A percentile compares a stretch with the other conserved stretches of the same genome.
These are phyloP conservation scores for Thaumetopoea pityocampa DNA, from an alignment of 1,140 invertebrate genomes.

Conservation along the genomic window DNA sequence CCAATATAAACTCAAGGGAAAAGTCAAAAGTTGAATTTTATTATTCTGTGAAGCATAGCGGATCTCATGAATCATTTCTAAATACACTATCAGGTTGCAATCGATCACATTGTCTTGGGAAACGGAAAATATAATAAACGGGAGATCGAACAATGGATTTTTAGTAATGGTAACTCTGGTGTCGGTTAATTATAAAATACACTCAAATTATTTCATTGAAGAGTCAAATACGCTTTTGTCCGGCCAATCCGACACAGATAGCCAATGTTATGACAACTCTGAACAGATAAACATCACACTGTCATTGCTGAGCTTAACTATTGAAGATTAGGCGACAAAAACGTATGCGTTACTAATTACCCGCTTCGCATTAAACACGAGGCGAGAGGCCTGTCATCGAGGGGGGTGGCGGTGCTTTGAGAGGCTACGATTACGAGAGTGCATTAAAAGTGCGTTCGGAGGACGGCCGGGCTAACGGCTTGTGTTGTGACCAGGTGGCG, in stretches of 20 bases:
- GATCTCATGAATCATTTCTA: conserved; percentile 67
- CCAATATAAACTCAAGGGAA: conserved; percentile 9
- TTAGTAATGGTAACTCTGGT: conserved; percentile 58
- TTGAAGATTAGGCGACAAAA: conserved; percentile 41
- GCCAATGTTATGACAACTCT: conserved; percentile 26
- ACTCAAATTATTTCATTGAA: conserved; percentile 54
- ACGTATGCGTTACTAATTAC: conserved; percentile 56
- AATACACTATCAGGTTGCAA: conserved; percentile 63
- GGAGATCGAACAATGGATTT: conserved; percentile 67
- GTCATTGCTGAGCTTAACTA: conserved; percentile 54
- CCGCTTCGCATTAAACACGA: conserved; percentile 60
- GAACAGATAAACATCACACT: conserved; percentile 31
- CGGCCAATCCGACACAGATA: conserved; percentile 46
- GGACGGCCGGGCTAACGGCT: conserved; percentile 72
- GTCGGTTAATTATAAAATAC: conserved; percentile 58
- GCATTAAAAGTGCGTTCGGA: conserved; percentile 74
- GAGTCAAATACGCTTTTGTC: conserved; percentile 60
- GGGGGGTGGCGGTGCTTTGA: conserved; percentile 72
- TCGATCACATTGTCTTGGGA: conserved; percentile 63
- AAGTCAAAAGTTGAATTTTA: conserved; percentile 19
- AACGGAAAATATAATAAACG: conserved; percentile 42
- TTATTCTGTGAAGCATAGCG: conserved; percentile 38
- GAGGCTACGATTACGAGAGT: conserved; percentile 70
- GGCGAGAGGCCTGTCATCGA: conserved; percentile 62
- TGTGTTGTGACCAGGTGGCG: conserved; percentile 75